Evolutionary conservation across 2,113 vertebrate species (phyloP).

Genomic region (Oceanodroma tethys): DNA sequence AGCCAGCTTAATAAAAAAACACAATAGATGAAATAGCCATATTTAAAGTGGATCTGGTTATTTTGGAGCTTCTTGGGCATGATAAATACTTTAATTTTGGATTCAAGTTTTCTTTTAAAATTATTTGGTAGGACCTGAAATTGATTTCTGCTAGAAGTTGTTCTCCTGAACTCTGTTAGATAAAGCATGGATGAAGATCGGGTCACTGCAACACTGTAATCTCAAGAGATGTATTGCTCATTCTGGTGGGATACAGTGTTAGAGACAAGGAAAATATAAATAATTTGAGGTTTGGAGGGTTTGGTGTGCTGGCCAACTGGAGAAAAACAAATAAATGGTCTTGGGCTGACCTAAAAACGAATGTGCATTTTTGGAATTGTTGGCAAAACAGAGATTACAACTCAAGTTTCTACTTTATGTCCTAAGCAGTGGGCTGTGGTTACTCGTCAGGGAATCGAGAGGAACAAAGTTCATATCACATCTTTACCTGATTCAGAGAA

Average conservation of each 20-base stretch:
- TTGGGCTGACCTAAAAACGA: neutral
- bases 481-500: neutral
- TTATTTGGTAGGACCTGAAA: neutral
- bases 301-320: neutral
- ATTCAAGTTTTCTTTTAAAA: neutral
- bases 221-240: neutral
- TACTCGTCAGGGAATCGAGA: neutral
- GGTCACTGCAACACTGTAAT: neutral
- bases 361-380: neutral
- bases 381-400: neutral
- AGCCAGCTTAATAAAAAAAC: neutral
- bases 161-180: neutral
- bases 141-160: neutral
- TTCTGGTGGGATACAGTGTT: neutral
- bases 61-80: neutral
- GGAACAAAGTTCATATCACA: accelerated
- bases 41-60: neutral
- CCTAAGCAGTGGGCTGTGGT: neutral
- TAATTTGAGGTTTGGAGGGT: neutral
- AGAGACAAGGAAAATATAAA: neutral
- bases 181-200: neutral
- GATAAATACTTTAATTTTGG: slow-evolving; percentile 1
- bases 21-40: neutral
- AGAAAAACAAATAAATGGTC: neutral
- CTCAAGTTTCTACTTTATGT: neutral